phyloP scores from a whole-genome alignment of 92 coral and sea anemone species.

The Diadumene lineata region DNA sequence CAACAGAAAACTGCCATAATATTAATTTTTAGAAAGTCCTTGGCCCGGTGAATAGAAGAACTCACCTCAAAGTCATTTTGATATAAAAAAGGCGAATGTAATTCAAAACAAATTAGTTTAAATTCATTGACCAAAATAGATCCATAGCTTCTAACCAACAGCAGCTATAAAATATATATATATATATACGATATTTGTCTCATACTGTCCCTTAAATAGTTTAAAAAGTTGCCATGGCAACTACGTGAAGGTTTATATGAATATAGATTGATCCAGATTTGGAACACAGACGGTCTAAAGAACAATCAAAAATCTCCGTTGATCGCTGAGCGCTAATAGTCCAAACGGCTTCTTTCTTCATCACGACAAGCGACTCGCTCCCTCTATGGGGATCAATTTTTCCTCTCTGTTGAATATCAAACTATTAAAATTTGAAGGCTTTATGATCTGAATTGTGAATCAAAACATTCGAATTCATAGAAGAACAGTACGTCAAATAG shows the following conservation, averaged over 20 bases:
- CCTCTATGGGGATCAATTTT: background rate
- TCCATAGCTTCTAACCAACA: too few relatives aligned
- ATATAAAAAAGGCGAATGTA: too few relatives aligned
- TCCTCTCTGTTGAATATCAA: background rate
- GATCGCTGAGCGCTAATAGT: background rate
- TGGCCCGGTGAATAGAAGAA: too few relatives aligned
- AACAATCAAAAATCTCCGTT: background rate
- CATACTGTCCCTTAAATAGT: conserved; percentile 6
- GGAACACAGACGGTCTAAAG: background rate
- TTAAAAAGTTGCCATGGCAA: background rate
- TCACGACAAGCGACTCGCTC: too few relatives aligned
- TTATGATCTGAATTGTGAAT: background rate
- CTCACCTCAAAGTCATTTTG: too few relatives aligned
- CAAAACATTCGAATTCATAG: too few relatives aligned
- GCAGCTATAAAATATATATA: too few relatives aligned
- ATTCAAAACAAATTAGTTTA: too few relatives aligned
- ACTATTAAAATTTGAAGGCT: background rate
- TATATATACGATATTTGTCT: too few relatives aligned
- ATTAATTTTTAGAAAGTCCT: too few relatives aligned
- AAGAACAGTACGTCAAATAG: background rate
- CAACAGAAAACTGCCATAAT: too few relatives aligned
- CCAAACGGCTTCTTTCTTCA: background rate
- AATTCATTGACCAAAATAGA: too few relatives aligned
- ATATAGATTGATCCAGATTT: background rate
- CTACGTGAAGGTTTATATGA: background rate